These are phyloP conservation scores for Rhodeus uyekii DNA, from an alignment of 2,797 vertebrate genomes.

Conservation along the genomic window DNA sequence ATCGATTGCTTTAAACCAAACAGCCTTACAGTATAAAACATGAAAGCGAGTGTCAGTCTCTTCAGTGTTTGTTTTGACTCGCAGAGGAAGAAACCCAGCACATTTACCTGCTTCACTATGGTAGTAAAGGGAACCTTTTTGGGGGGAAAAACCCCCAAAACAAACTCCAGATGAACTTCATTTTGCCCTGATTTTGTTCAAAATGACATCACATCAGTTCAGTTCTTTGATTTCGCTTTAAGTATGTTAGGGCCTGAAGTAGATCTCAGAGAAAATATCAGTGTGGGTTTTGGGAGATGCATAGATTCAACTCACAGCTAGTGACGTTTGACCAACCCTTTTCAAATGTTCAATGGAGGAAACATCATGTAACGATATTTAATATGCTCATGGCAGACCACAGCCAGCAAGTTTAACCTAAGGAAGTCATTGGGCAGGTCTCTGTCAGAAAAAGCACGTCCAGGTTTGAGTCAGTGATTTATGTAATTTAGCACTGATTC, in stretches of 20 bases:
- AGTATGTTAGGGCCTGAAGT: neutral
- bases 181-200: neutral
- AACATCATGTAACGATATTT: neutral
- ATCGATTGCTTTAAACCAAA: neutral
- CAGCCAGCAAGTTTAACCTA: neutral
- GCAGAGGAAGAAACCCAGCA: neutral
- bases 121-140: neutral
- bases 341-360: neutral
- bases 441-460: neutral
- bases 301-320: neutral
- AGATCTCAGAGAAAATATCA: neutral
- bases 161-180: neutral
- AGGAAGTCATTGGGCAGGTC: neutral
- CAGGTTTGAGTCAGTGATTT: neutral
- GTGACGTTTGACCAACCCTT: neutral
- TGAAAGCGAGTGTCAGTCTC: too few species aligned
- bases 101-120: neutral
- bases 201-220: neutral
- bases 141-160: too few species aligned
- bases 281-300: neutral
- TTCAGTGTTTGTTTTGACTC: neutral
- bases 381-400: neutral
- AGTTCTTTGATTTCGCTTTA: neutral
- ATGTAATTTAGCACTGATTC: neutral
- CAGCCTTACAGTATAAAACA: too few species aligned